Evolutionary conservation across 2,888 invertebrate genomes (phyloP).

Genomic region (Oasisia sp.): DNA sequence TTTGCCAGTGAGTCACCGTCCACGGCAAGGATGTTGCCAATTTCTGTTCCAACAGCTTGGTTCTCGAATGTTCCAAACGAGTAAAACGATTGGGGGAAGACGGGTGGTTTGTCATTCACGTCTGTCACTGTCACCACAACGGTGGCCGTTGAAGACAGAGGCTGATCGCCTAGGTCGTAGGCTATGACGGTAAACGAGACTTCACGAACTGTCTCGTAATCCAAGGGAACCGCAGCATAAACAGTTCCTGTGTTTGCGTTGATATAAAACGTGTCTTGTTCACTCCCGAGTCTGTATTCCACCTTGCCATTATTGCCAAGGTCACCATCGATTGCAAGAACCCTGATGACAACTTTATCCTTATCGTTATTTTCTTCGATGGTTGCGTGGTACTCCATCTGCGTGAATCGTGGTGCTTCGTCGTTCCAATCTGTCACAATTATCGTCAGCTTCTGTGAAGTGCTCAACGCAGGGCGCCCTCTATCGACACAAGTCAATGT

Average conservation of each 20-base stretch:
- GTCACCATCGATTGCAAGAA: constrained; percentile 13
- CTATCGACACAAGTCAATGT: constrained; percentile 10
- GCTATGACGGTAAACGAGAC: not conserved
- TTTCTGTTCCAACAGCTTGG: constrained; percentile 19
- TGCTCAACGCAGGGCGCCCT: not conserved
- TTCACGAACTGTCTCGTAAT: not conserved
- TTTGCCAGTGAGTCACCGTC: not conserved
- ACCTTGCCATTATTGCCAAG: not conserved
- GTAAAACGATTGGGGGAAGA: not conserved
- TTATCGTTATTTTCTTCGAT: not conserved
- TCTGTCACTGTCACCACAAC: not conserved
- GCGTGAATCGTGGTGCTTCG: not conserved
- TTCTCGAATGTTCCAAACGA: constrained; percentile 6
- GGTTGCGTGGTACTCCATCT: not conserved
- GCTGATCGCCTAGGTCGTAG: not conserved
- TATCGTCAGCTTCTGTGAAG: not conserved
- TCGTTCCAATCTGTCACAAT: not conserved
- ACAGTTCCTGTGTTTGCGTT: not conserved
- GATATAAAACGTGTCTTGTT: not conserved
- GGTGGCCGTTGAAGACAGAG: not conserved
- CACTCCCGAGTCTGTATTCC: not conserved
- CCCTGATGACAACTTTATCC: not conserved
- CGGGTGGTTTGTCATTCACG: not conserved
- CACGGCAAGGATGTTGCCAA: constrained; percentile 7
- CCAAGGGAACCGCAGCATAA: not conserved